Evolutionary conservation across 1,140 invertebrate genomes (phyloP), one percentile per base, ranked within the genome.

Genomic region (Steinernema khuongi): DNA sequence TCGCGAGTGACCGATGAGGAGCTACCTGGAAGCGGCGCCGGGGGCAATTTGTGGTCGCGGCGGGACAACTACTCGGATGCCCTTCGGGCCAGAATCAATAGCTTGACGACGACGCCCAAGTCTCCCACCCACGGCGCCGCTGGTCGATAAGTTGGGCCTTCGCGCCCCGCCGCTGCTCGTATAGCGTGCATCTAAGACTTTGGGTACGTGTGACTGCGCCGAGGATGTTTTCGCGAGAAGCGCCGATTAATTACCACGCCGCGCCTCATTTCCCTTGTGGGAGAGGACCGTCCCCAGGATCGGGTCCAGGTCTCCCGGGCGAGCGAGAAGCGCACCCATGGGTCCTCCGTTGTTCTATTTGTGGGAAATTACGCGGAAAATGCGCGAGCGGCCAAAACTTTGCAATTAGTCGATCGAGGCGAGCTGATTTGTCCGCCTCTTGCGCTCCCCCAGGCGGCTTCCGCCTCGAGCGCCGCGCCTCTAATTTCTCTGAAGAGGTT

Each of bases 51-150:
- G 50, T 60, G 14, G 50, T 17, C 22, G 50, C 14, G 19, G 22
- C 4, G 19, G 14, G 26, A 26, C 50, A 4, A 60, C 50, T 60
- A 11, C 50, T 60, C 11, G 50, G 50, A 60, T 60, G 22, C 50
- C 50, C 50, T 60, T 60, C 50, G 50, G 50, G 50, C 50, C 22
- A 22, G 50, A 60, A 60, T 60, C 50, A 60, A 60, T 60, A 60
- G 36, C 36, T 41, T 41, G 36, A 41, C 36, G 36, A 41, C 36
- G 36, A 41, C 36, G 36, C 36, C 7, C 36, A 41, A 41, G 36
- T 41, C 36, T 41, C 36, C n/a, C 7, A 11, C 36, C 36, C 36
- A 41, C 36, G 36, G 36, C 50, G 11, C 50, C 22, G 14, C 50
- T 60, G 14, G 50, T 60, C 50, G 50, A 60, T 60, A 60, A 60